Evolutionary conservation across 2,888 invertebrate genomes (phyloP).

Genomic region (Congeria kusceri): DNA sequence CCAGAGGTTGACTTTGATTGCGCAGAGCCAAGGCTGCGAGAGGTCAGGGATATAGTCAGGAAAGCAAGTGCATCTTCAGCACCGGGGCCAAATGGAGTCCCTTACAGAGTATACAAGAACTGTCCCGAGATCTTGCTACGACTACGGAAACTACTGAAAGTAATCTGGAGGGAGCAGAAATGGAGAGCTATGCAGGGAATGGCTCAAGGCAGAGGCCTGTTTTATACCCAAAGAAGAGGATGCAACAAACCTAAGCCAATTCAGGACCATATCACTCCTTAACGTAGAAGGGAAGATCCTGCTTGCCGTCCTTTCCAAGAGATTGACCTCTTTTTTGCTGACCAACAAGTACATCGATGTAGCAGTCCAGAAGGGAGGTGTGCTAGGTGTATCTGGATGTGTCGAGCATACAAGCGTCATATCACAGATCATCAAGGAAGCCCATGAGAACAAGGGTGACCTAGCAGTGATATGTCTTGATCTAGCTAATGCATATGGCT

Average conservation of each 20-base stretch:
- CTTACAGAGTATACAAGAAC: not conserved
- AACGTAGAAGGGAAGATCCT: slow-evolving; percentile 48
- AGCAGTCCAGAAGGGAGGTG: slow-evolving; percentile 40
- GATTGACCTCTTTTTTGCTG: slow-evolving; percentile 25
- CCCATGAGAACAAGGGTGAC: slow-evolving; percentile 35
- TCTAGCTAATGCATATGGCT: slow-evolving; percentile 45
- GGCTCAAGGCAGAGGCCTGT: slow-evolving; percentile 35
- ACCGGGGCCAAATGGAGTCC: slow-evolving; percentile 41
- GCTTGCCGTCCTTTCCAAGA: slow-evolving; percentile 22
- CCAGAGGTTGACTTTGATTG: slow-evolving; percentile 10
- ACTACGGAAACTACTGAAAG: slow-evolving; percentile 35
- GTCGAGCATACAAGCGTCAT: slow-evolving; percentile 43
- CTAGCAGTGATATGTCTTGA: slow-evolving; percentile 44
- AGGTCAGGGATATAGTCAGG: slow-evolving; percentile 19
- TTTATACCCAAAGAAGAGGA: slow-evolving; percentile 49
- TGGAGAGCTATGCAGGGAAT: slow-evolving; percentile 18
- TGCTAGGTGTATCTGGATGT: slow-evolving; percentile 42
- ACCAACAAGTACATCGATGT: slow-evolving; percentile 37
- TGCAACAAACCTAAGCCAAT: slow-evolving; percentile 27
- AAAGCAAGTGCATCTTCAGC: slow-evolving; percentile 41
- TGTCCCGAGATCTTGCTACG: slow-evolving; percentile 37
- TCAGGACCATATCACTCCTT: slow-evolving; percentile 48
- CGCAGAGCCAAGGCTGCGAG: slow-evolving; percentile 28
- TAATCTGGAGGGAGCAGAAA: slow-evolving; percentile 44
- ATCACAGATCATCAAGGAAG: slow-evolving; percentile 37